Conservation (phyloP, 2,113 vertebrate species). For the Monopterus albus region DNA sequence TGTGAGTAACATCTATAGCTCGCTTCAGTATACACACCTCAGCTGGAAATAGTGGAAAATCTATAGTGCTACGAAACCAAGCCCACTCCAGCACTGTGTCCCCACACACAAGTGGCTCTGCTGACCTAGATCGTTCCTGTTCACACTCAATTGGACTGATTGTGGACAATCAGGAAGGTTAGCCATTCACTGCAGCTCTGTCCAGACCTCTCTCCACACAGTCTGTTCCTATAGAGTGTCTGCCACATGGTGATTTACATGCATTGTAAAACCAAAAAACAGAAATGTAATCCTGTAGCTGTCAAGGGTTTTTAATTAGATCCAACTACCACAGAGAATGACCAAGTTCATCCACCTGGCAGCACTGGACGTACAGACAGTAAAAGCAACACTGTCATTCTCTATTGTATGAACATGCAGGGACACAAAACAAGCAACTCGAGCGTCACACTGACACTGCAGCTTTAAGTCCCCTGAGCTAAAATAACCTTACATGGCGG, state of each 20-base stretch:
- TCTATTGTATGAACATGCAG: slow-evolving; percentile 29
- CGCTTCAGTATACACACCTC: slow-evolving; percentile 1
- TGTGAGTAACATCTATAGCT: slow-evolving; percentile 26
- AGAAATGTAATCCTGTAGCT: not conserved
- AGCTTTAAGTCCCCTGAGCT: slow-evolving; percentile 1
- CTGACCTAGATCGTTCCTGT: slow-evolving; percentile 60
- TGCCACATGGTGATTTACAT: not conserved
- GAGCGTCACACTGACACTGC: not conserved
- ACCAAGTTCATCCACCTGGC: not conserved
- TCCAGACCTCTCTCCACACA: not conserved
- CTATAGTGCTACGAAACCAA: not conserved
- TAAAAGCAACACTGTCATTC: slow-evolving; percentile 33
- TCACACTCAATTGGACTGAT: slow-evolving; percentile 39
- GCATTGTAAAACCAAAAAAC: not conserved
- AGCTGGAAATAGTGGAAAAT: slow-evolving; percentile 33
- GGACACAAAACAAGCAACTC: slow-evolving; percentile 23
- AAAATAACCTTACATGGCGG: slow-evolving; percentile 24
- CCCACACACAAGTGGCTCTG: not conserved
- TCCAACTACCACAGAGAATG: not conserved
- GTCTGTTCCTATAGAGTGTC: not conserved
- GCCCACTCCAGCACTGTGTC: not conserved
- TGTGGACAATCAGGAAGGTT: slow-evolving; percentile 30
- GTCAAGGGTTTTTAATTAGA: too few relatives aligned
- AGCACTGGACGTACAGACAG: not conserved
- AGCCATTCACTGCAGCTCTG: not conserved